Evolutionary conservation across 35 echinoderm and acorn worm species (phyloP).

Genomic region (Stichopus chloronotus): DNA sequence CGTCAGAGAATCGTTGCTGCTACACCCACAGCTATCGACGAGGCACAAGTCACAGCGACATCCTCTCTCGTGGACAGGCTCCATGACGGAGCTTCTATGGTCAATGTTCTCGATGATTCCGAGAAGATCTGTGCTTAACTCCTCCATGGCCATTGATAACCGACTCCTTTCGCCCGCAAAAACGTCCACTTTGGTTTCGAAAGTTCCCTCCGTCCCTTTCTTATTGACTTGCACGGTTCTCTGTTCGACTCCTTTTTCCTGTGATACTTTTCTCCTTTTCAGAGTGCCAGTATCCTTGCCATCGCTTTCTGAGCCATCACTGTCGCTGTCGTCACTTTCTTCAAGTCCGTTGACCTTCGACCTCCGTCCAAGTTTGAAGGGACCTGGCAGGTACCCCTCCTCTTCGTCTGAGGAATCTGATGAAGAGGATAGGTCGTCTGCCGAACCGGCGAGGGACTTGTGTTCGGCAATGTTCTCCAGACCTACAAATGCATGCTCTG

Average conservation of each 20-base stretch:
- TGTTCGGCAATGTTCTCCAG: slow-evolving; percentile 51
- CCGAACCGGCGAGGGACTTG: slow-evolving; percentile 18
- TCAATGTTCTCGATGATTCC: slow-evolving; percentile 24
- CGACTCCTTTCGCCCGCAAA: slow-evolving; percentile 46
- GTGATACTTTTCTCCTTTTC: background rate
- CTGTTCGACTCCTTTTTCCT: background rate
- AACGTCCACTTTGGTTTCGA: slow-evolving; percentile 30
- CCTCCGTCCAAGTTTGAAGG: background rate
- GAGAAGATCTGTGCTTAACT: slow-evolving; percentile 10
- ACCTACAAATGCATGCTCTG: slow-evolving; percentile 46
- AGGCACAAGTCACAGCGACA: slow-evolving; percentile 31
- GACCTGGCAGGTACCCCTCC: background rate
- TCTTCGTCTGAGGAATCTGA: slow-evolving; percentile 51
- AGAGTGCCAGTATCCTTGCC: background rate
- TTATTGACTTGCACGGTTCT: background rate
- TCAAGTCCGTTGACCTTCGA: background rate
- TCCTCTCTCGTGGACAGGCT: slow-evolving; percentile 32
- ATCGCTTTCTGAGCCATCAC: background rate
- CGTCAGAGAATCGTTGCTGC: background rate
- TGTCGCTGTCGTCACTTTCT: background rate
- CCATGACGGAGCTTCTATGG: background rate
- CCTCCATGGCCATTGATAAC: slow-evolving; percentile 46
- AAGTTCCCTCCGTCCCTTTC: background rate
- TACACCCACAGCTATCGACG: slow-evolving; percentile 7
- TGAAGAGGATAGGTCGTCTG: slow-evolving; percentile 23